Evolutionary conservation across 1,140 invertebrate genomes (phyloP), one percentile per base, ranked within the genome.

Genomic region (Scaptomyza hsui): DNA sequence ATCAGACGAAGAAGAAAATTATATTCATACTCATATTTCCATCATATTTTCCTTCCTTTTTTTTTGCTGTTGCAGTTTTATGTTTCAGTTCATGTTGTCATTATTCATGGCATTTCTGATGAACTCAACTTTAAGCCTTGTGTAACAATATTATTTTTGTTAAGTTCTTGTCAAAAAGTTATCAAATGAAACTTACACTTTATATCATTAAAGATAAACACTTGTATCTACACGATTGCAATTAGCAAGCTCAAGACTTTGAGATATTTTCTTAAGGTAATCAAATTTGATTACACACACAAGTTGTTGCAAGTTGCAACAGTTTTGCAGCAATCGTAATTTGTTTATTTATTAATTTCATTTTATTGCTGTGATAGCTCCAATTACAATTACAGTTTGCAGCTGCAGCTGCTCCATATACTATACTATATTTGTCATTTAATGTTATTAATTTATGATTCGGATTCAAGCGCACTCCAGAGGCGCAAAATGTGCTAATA

Each of bases 401-500:
- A 55, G 52, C 35, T 41, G 52, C 52, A 39, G 21, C 19, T 39
- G n/a, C 6, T 29, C 26, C 26, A 29, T 9, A 29, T 9, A 29
- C 6, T n/a, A n/a, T n/a, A n/a, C n/a, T n/a, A 60, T 68, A 69
- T 69, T 62, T 69, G 65, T 69, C 65, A 53, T 45, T 41, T 53
- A 69, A 62, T 62, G 5, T 69, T 69, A 62, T 69, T 62, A 68
- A 67, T 72, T 72, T 67, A 72, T 65, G 69, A 72, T 37, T 59
- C 42, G 45, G 45, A 47, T 44, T 41, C 16, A 29, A 41, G 39
- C 26, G 18, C 49, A 24, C 48, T 51, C 55, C 49, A 55, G 16
- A 64, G 59, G 59, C 65, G 70, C 52, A 71, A 69, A 63, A 74
- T 75, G 72, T 59, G 80, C 80, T 79, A 86, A 85, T 80, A 85